Evolutionary conservation across 2,888 invertebrate species (phyloP), one percentile per base, ranked within the genome.

Genomic region (Noctua pronuba): DNA sequence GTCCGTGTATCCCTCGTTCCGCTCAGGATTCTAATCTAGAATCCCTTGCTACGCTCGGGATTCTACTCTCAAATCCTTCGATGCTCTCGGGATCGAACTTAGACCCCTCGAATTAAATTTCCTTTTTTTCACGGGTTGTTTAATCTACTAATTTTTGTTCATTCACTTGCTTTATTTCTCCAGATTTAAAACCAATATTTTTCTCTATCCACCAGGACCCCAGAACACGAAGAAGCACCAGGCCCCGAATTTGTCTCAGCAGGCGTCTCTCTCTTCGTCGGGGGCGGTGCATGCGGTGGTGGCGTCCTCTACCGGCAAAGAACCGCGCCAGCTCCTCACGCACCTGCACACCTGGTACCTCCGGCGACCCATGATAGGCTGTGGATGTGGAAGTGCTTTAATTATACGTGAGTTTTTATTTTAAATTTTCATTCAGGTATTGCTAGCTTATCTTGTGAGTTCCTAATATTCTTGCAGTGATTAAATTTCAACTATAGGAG

Each of bases 381-480:
- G 1, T 97, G 97, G 97, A 96, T 97, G 94, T 97, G 97, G 97
- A 97, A 97, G 83, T 97, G 98, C 88, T 97, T 97, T 88, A 97
- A 97, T 90, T 97, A 97, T 88, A 97, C 97, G 97, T 97, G 75
- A 95, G 97, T 94, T 58, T 64, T 67, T 58, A 18, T 44, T 24
- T 16, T 10, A 3, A 21, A 21, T 3, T 64, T 38, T 64, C 24
- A 64, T 58, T 28, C 5, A 13, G 11, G 13, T 55, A 5, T 55
- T 1, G n/a, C n/a, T 10, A n/a, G 55, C 11, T 2, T 3, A 28
- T 31, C 3, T 60, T 60, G 18, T 60, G 18, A 31, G 8, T 60
- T 31, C 18, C 2, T 58, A 18, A 28, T 18, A 58, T 58, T 58
- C 28, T 58, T 18, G 7, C 7, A 58, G 7, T 52, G 24, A 49